Evolutionary conservation across 2,113 vertebrate genomes (phyloP).

Genomic region (Pluvialis apricaria): DNA sequence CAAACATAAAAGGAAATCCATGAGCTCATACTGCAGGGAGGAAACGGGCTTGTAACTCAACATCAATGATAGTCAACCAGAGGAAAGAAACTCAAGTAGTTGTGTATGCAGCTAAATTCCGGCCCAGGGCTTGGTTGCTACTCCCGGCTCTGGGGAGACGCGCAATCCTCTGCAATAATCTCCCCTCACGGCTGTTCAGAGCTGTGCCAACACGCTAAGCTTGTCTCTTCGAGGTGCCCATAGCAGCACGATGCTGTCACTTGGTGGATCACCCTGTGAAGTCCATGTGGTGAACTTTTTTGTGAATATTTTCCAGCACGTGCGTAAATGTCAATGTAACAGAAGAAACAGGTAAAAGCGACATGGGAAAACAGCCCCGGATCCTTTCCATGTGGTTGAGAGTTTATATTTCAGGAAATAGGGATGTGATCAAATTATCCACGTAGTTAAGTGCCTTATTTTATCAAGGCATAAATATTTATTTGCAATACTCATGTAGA

Average conservation of each 20-base stretch:
- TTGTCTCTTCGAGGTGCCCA: not conserved
- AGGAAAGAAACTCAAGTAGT: not conserved
- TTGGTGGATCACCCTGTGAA: not conserved
- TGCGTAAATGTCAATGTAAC: not conserved
- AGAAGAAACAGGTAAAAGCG: not conserved
- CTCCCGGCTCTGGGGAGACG: not conserved
- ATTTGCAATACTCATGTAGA: not conserved
- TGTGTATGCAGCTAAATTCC: not conserved
- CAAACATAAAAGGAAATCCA: slow-evolving; percentile 5
- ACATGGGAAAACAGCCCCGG: not conserved
- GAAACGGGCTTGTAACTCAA: slow-evolving; percentile 26
- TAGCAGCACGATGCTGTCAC: not conserved
- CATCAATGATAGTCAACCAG: not conserved
- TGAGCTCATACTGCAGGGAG: not conserved
- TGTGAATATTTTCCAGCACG: not conserved
- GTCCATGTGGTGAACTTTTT: not conserved
- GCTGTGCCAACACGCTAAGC: not conserved
- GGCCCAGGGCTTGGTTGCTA: not conserved
- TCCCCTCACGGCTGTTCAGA: not conserved
- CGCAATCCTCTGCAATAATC: not conserved
- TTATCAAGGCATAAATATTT: slow-evolving; percentile 5
- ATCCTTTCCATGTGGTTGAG: not conserved
- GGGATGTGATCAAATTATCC: not conserved
- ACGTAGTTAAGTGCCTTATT: not conserved
- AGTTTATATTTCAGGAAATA: not conserved